These are phyloP conservation scores for Astropecten irregularis DNA, from an alignment of 53 echinoderm and acorn worm genomes.

Conservation along the genomic window DNA sequence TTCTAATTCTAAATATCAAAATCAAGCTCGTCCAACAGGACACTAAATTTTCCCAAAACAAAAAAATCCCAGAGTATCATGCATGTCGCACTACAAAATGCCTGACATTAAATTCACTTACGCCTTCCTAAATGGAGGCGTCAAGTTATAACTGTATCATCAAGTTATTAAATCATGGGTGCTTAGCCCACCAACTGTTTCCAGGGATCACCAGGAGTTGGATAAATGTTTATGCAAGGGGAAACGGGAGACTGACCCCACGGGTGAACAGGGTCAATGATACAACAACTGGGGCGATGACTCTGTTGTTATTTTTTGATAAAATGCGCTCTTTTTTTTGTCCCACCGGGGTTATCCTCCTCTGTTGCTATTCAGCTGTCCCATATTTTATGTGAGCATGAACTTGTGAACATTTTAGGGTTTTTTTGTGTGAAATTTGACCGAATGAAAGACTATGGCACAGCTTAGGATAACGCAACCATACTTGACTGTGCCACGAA, in stretches of 20 bases:
- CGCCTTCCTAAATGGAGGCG: too few species aligned
- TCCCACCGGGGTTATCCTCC: too few species aligned
- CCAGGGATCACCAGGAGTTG: background rate
- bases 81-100: background rate
- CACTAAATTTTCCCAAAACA: background rate
- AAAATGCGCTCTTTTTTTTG: too few species aligned
- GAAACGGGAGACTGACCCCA: background rate
- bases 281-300: background rate
- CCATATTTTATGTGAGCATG: too few species aligned
- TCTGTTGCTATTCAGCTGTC: too few species aligned
- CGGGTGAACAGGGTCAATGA: background rate
- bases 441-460: too few species aligned
- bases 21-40: background rate
- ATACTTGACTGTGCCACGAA: too few species aligned
- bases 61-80: background rate
- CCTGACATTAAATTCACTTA: background rate
- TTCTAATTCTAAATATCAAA: too few species aligned
- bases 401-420: too few species aligned
- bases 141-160: conserved; percentile 8
- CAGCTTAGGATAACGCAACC: too few species aligned
- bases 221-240: conserved; percentile 32
- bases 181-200: background rate
- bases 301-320: too few species aligned
- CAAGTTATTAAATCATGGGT: conserved; percentile 16
- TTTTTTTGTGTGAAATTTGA: too few species aligned